These are phyloP conservation scores for Athene noctua DNA, from an alignment of 2,113 vertebrate genomes.

Conservation along the genomic window DNA sequence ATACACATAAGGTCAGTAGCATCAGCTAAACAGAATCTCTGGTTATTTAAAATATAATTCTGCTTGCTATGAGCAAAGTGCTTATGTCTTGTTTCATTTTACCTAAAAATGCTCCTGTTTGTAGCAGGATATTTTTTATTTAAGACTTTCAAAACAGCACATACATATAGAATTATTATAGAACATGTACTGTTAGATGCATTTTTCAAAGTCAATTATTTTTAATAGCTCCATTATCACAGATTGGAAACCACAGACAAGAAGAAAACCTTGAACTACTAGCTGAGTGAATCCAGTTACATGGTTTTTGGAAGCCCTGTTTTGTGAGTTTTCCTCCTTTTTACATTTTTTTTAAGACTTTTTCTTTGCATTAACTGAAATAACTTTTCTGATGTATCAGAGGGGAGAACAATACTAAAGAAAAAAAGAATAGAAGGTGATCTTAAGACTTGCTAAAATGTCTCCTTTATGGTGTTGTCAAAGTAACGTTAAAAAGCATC, in stretches of 20 bases:
- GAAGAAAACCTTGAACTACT: background rate
- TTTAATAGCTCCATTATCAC: background rate
- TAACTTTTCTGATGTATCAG: background rate
- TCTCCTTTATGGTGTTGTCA: background rate
- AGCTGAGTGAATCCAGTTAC: background rate
- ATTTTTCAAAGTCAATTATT: background rate
- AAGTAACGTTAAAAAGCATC: background rate
- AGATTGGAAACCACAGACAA: background rate
- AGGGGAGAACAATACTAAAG: background rate
- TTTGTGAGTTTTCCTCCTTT: background rate
- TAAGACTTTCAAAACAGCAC: background rate
- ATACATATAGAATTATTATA: background rate
- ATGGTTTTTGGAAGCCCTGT: background rate
- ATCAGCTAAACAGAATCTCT: background rate
- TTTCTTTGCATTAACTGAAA: background rate
- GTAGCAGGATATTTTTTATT: background rate
- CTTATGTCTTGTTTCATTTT: background rate
- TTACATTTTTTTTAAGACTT: background rate
- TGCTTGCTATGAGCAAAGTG: background rate
- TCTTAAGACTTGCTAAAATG: background rate
- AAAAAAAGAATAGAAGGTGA: background rate
- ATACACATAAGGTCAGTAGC: background rate
- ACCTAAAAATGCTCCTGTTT: background rate
- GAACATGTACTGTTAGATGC: background rate
- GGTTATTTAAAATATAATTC: background rate